phyloP scores from a whole-genome alignment of 2,113 vertebrate species.

The Trichechus manatus region DNA sequence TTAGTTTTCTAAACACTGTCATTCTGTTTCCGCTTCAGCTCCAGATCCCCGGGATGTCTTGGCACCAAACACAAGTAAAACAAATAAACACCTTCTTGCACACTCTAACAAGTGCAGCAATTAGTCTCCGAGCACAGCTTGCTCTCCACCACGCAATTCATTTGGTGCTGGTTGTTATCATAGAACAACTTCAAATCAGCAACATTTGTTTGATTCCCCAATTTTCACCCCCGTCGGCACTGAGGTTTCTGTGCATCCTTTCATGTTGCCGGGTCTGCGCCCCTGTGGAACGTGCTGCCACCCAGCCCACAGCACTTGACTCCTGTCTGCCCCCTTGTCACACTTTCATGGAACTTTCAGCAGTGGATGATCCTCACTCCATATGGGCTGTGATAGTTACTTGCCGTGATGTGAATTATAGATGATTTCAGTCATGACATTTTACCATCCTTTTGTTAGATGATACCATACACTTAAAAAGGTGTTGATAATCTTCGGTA shows the following conservation, averaged over 20 bases:
- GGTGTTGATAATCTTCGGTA: slow-evolving; percentile 19
- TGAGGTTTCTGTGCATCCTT: slow-evolving; percentile 55
- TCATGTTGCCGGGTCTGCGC: neutral
- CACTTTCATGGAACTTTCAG: slow-evolving; percentile 14
- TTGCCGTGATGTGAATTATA: slow-evolving; percentile 66
- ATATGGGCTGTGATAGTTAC: slow-evolving; percentile 66
- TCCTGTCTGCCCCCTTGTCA: slow-evolving; percentile 63
- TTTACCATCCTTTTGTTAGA: slow-evolving; percentile 44
- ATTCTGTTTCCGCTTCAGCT: slow-evolving; percentile 84
- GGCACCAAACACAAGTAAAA: slow-evolving; percentile 84
- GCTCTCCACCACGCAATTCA: slow-evolving; percentile 73
- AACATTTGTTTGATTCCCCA: slow-evolving; percentile 74
- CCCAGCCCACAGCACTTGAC: slow-evolving; percentile 24
- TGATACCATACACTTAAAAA: neutral
- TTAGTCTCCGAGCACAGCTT: slow-evolving; percentile 83
- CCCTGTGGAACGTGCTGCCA: slow-evolving; percentile 36
- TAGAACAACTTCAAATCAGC: slow-evolving; percentile 76
- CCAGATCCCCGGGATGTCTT: slow-evolving; percentile 81
- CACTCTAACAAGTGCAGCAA: slow-evolving; percentile 84
- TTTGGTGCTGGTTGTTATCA: slow-evolving; percentile 73
- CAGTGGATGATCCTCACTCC: slow-evolving; percentile 62
- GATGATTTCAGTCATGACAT: slow-evolving; percentile 52
- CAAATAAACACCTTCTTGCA: slow-evolving; percentile 85
- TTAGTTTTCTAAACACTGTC: slow-evolving; percentile 84
- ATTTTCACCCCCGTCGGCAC: slow-evolving; percentile 57